Conservation (phyloP, 2,113 vertebrate genomes). For the Stegastes partitus region DNA sequence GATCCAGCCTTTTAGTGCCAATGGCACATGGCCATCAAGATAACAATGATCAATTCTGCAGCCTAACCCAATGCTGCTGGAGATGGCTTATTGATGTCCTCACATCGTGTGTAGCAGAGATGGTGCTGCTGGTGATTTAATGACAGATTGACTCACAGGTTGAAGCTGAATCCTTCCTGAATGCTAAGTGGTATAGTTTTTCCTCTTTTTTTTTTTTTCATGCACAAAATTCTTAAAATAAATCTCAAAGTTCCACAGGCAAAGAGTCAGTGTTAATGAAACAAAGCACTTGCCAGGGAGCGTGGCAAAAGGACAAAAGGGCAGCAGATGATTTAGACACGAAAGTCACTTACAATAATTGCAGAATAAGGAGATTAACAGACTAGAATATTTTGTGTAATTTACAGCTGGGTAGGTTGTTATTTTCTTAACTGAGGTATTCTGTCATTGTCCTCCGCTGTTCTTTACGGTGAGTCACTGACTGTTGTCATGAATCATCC, state of each 20-base stretch:
- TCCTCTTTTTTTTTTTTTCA: background rate
- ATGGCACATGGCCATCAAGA: slow-evolving; percentile 68
- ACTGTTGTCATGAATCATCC: slow-evolving; percentile 49
- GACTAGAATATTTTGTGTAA: slow-evolving; percentile 16
- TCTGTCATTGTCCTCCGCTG: slow-evolving; percentile 42
- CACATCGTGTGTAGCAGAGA: slow-evolving; percentile 44
- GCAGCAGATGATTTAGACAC: slow-evolving; percentile 12
- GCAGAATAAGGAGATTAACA: slow-evolving; percentile 20
- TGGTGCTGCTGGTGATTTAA: slow-evolving; percentile 60
- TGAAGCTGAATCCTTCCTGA: slow-evolving; percentile 47
- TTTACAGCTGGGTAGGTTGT: slow-evolving; percentile 20
- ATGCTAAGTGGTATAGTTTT: slow-evolving; percentile 50
- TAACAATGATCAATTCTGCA: slow-evolving; percentile 72
- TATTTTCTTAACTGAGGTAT: slow-evolving; percentile 39
- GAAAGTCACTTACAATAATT: slow-evolving; percentile 34
- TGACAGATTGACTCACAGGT: slow-evolving; percentile 62
- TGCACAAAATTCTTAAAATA: background rate
- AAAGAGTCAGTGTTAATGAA: slow-evolving; percentile 12
- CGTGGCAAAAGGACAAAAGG: background rate
- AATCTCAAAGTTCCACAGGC: slow-evolving; percentile 4
- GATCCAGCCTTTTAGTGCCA: slow-evolving; percentile 53
- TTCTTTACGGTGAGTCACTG: slow-evolving; percentile 56
- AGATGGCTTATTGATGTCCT: slow-evolving; percentile 76
- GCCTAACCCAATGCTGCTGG: slow-evolving; percentile 53
- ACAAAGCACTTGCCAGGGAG: background rate